These are phyloP conservation scores for Macrophya alboannulata DNA, from an alignment of 2,888 invertebrate genomes.

Conservation along the genomic window DNA sequence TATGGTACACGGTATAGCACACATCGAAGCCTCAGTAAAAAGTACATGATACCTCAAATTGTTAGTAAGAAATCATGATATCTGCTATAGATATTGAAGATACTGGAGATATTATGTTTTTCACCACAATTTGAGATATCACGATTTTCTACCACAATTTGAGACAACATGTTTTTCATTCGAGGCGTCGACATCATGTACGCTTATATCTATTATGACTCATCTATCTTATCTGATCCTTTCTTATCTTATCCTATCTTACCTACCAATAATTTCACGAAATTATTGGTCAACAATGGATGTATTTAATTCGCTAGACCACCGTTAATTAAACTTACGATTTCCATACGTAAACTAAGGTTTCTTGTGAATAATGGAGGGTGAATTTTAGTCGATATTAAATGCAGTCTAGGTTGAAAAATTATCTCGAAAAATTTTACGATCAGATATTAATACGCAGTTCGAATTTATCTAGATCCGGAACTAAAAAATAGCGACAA, in stretches of 20 bases:
- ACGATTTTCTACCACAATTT: no score
- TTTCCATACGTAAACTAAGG: not conserved
- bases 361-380: not conserved
- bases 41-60: no score
- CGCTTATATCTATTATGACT: not conserved
- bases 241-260: not conserved
- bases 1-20: no score
- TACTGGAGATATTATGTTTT: no score
- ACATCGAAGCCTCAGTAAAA: no score
- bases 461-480: not conserved
- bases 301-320: not conserved
- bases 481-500: not conserved
- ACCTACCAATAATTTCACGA: not conserved
- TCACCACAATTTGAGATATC: no score
- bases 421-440: not conserved
- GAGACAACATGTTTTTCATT: no score
- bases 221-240: not conserved
- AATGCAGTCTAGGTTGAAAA: not conserved
- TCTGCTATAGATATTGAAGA: no score
- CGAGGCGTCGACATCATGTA: not conserved
- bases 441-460: not conserved
- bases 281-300: not conserved
- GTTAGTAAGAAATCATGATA: no score
- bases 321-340: not conserved
- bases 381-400: not conserved